A percentile compares a stretch with the other conserved stretches of the same genome.
Conservation (phyloP, 2,888 invertebrate species). For the Cyclophora punctaria region DNA sequence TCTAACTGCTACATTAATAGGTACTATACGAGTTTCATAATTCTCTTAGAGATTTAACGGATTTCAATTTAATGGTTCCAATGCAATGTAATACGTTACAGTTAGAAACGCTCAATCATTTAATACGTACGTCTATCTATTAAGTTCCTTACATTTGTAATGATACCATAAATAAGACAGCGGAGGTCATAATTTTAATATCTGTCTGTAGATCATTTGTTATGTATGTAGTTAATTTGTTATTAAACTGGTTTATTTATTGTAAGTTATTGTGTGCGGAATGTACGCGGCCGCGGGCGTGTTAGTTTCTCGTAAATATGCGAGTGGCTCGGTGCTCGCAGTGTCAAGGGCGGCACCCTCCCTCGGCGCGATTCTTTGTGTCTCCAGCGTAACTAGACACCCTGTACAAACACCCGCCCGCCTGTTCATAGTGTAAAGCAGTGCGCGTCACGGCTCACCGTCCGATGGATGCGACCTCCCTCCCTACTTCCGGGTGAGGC, state of each 20-base stretch:
- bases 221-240: too few relatives aligned
- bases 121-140: too few relatives aligned
- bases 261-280: conserved; percentile 2
- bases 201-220: too few relatives aligned
- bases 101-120: too few relatives aligned
- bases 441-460: conserved; percentile 25
- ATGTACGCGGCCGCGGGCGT: conserved; percentile 20
- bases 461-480: conserved; percentile 22
- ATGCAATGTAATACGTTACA: too few relatives aligned
- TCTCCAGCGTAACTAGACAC: conserved; percentile 31
- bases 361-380: conserved; percentile 21
- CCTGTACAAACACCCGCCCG: conserved; percentile 23
- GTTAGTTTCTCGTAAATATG: conserved; percentile 42
- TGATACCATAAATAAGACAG: too few relatives aligned
- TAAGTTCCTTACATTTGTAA: too few relatives aligned
- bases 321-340: conserved; percentile 34
- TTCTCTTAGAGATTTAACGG: too few relatives aligned
- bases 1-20: too few relatives aligned
- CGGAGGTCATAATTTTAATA: too few relatives aligned
- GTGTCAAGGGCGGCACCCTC: conserved; percentile 57
- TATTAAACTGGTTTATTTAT: conserved; percentile 1
- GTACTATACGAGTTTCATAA: too few relatives aligned
- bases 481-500: conserved; percentile 28
- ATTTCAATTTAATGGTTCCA: too few relatives aligned
- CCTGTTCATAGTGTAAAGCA: conserved; percentile 15